Evolutionary conservation across 2,113 vertebrate genomes (phyloP).

Genomic region (Psittacula cyanocephala): DNA sequence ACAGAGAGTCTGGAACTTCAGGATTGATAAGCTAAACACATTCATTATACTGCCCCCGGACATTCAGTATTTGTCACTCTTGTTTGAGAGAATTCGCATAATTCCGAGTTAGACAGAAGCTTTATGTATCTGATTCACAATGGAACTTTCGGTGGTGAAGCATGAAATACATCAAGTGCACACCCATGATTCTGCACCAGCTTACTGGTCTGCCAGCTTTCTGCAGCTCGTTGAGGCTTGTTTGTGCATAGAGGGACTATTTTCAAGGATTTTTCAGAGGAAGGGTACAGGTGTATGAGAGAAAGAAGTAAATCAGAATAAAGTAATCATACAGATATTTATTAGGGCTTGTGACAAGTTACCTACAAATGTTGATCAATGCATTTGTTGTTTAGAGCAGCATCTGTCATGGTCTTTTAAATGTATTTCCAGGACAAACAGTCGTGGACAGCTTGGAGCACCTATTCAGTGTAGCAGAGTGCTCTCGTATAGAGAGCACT

Average conservation of each 20-base stretch:
- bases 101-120: neutral
- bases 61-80: neutral
- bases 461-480: neutral
- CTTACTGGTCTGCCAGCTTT: neutral
- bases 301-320: neutral
- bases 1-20: neutral
- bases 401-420: neutral
- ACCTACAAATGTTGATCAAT: neutral
- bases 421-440: neutral
- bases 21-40: neutral
- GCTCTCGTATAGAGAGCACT: neutral
- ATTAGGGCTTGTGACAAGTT: neutral
- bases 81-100: neutral
- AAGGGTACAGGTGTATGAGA: neutral
- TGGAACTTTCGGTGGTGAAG: neutral
- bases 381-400: neutral
- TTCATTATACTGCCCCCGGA: neutral
- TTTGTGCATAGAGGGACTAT: neutral
- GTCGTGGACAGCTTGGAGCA: neutral
- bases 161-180: neutral
- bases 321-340: neutral
- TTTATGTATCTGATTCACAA: neutral
- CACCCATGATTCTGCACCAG: neutral
- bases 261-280: neutral
- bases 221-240: neutral